These are phyloP conservation scores for Camptogramma bilineatum DNA, from an alignment of 2,888 invertebrate species.

Conservation along the genomic window DNA sequence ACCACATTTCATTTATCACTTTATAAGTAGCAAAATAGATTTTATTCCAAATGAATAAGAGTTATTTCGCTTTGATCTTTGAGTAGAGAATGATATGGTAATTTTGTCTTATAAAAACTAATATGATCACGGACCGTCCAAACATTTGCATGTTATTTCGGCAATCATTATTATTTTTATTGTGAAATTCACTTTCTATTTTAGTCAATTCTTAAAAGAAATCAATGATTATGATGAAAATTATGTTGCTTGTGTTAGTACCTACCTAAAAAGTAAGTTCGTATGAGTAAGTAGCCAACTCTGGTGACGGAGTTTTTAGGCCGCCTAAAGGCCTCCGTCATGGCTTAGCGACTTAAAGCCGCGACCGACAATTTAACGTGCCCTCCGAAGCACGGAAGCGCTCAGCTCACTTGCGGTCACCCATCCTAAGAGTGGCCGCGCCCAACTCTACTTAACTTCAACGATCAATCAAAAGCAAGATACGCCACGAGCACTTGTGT, in stretches of 20 bases:
- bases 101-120: slow-evolving; percentile 20
- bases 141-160: slow-evolving; percentile 45
- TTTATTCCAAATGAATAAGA: slow-evolving; percentile 1
- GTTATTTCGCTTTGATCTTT: background rate
- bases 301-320: no score
- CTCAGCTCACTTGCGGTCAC: no score
- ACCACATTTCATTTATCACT: slow-evolving; percentile 4
- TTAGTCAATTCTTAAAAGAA: background rate
- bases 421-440: no score
- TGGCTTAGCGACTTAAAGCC: no score
- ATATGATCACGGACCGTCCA: slow-evolving; percentile 37
- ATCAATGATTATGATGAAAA: background rate
- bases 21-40: background rate
- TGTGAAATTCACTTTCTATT: slow-evolving; percentile 24
- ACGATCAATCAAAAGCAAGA: no score
- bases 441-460: no score
- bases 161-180: slow-evolving; percentile 40
- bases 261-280: no score
- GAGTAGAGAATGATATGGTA: background rate
- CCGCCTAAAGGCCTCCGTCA: no score
- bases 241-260: background rate
- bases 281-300: no score
- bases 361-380: no score
- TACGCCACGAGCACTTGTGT: no score
- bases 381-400: no score